phyloP scores from a whole-genome alignment of 2,888 invertebrate species.

The Apodemia mormo region DNA sequence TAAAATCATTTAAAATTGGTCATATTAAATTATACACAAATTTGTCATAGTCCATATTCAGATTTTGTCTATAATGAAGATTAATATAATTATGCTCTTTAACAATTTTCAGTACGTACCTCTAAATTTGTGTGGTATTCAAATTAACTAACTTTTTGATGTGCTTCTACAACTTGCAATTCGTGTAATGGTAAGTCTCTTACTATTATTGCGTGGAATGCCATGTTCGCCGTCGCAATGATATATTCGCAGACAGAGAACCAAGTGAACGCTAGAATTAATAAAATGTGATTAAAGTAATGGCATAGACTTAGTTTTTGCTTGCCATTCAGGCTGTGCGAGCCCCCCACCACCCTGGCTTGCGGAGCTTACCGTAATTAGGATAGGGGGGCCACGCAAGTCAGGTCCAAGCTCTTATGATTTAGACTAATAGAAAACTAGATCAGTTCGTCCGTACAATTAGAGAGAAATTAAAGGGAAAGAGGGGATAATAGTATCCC shows the following conservation, averaged over 20 bases:
- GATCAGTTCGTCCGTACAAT: too few species aligned
- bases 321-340: too few species aligned
- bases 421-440: too few species aligned
- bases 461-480: too few species aligned
- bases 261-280: slow-evolving; percentile 93
- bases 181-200: slow-evolving; percentile 93
- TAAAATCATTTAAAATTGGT: slow-evolving; percentile 1
- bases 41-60: not conserved
- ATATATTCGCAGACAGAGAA: slow-evolving; percentile 96
- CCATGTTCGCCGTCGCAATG: slow-evolving; percentile 95
- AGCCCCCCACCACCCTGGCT: too few species aligned
- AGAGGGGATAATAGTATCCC: too few species aligned
- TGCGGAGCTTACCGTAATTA: too few species aligned
- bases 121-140: not conserved
- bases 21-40: not conserved
- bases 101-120: not conserved
- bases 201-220: slow-evolving; percentile 93
- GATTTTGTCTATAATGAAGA: not conserved
- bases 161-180: slow-evolving; percentile 84
- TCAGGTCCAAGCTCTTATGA: too few species aligned
- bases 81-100: not conserved
- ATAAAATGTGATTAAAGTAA: not conserved
- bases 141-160: slow-evolving; percentile 71
- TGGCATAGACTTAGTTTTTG: too few species aligned
- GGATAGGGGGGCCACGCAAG: too few species aligned